These are phyloP conservation scores for Trinectes maculatus DNA, from an alignment of 2,113 vertebrate species.

Conservation along the genomic window DNA sequence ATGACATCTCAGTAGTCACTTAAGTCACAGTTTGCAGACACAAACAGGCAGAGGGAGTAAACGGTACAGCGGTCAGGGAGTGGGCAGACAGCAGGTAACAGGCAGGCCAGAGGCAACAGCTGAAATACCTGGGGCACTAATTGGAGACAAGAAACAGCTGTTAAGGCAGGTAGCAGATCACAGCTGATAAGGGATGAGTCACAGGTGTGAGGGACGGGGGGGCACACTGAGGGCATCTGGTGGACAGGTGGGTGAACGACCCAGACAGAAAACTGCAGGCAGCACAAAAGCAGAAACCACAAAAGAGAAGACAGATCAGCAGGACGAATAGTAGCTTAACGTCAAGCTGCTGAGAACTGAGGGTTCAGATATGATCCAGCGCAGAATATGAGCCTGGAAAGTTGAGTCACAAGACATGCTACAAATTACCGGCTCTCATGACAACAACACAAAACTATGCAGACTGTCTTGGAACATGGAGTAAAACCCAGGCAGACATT, in stretches of 20 bases:
- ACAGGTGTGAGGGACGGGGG: slow-evolving; percentile 32
- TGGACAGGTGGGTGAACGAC: slow-evolving; percentile 49
- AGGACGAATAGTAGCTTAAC: background rate
- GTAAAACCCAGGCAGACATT: background rate
- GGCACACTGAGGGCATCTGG: slow-evolving; percentile 35
- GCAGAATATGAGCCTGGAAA: background rate
- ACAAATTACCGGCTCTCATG: background rate
- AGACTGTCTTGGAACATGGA: background rate
- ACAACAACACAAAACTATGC: background rate
- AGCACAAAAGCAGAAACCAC: background rate
- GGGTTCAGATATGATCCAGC: background rate
- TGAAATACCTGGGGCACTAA: slow-evolving; percentile 8
- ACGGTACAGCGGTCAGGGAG: background rate
- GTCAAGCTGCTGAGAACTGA: background rate
- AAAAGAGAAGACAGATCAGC: background rate
- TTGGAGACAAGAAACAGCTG: slow-evolving; percentile 45
- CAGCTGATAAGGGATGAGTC: slow-evolving; percentile 27
- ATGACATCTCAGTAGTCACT: no score
- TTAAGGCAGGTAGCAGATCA: slow-evolving; percentile 4
- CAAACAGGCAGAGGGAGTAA: background rate
- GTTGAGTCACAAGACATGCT: background rate
- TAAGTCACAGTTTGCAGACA: no score
- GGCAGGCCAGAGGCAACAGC: background rate
- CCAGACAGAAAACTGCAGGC: background rate
- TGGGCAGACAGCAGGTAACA: slow-evolving; percentile 2